These are phyloP conservation scores for Subacronicta megacephala DNA, from an alignment of 2,888 invertebrate genomes.

Conservation along the genomic window DNA sequence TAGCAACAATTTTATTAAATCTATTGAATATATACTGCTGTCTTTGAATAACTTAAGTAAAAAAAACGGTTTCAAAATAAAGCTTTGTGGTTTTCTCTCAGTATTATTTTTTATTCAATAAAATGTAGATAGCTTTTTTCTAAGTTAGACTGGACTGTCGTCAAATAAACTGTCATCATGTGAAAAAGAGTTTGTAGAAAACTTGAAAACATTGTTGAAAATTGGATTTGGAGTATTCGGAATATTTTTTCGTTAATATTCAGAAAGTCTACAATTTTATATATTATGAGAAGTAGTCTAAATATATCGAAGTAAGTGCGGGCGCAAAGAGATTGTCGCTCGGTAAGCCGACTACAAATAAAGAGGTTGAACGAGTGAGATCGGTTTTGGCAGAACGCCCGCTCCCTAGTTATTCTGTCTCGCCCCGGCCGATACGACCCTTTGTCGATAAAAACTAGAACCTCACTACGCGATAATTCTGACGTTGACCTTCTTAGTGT, in stretches of 20 bases:
- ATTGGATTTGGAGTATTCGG: background rate
- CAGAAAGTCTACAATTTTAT: background rate
- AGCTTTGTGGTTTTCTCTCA: too few relatives aligned
- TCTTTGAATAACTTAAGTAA: too few relatives aligned
- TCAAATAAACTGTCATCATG: too few relatives aligned
- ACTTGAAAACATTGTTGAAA: background rate
- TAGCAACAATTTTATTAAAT: too few relatives aligned
- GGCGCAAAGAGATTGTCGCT: conserved; percentile 68
- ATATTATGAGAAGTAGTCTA: conserved; percentile 51
- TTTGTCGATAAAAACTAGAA: conserved; percentile 67
- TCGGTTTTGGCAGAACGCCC: conserved; percentile 78
- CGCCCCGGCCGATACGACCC: conserved; percentile 59
- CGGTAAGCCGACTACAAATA: conserved; percentile 76
- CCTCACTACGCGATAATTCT: conserved; percentile 51
- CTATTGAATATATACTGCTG: too few relatives aligned
- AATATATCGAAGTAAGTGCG: conserved; percentile 67
- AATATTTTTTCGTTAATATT: background rate
- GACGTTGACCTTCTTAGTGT: conserved; percentile 6
- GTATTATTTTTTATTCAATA: too few relatives aligned
- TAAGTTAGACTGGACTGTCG: too few relatives aligned
- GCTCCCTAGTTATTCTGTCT: conserved; percentile 62
- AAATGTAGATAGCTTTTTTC: too few relatives aligned
- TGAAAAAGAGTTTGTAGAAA: too few relatives aligned
- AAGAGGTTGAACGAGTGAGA: conserved; percentile 66
- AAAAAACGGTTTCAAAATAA: too few relatives aligned